A percentile compares a stretch with the other conserved stretches of the same genome.
phyloP scores from a whole-genome alignment of 2,888 invertebrate species.

The Pammene aurita region DNA sequence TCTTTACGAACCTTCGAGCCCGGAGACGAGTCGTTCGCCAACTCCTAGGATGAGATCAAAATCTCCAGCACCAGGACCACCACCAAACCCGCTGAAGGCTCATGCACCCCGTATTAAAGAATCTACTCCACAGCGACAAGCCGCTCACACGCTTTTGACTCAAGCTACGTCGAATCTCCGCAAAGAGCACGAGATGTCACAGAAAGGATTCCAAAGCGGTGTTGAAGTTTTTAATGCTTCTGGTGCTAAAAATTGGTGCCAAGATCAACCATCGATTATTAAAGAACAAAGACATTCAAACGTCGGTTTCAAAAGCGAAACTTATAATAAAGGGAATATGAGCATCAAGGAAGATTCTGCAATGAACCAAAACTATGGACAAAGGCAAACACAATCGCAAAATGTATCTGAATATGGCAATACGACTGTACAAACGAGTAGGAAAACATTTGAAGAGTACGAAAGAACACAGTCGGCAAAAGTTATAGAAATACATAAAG shows the following conservation, averaged over 20 bases:
- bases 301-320: conserved; percentile 76
- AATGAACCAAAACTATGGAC: conserved; percentile 71
- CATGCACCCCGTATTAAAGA: conserved; percentile 86
- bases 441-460: conserved; percentile 86
- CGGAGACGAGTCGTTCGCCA: conserved; percentile 84
- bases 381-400: conserved; percentile 76
- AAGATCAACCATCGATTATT: conserved; percentile 73
- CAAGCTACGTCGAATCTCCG: conserved; percentile 67
- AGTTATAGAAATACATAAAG: conserved; percentile 85
- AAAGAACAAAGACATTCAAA: conserved; percentile 79
- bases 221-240: conserved; percentile 62
- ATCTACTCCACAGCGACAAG: conserved; percentile 65
- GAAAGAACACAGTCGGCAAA: conserved; percentile 86
- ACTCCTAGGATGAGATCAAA: conserved; percentile 85
- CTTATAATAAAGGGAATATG: conserved; percentile 69
- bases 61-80: conserved; percentile 89
- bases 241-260: conserved; percentile 60
- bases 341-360: conserved; percentile 70
- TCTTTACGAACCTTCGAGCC: conserved; percentile 84
- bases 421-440: conserved; percentile 85
- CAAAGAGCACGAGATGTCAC: conserved; percentile 76
- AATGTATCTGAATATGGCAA: conserved; percentile 80
- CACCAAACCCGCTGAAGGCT: conserved; percentile 86
- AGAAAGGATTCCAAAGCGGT: conserved; percentile 68
- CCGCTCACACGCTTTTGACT: conserved; percentile 63